Base-by-base conservation (phyloP, 2,113 vertebrate species). In the Vicugna pacos region DNA sequence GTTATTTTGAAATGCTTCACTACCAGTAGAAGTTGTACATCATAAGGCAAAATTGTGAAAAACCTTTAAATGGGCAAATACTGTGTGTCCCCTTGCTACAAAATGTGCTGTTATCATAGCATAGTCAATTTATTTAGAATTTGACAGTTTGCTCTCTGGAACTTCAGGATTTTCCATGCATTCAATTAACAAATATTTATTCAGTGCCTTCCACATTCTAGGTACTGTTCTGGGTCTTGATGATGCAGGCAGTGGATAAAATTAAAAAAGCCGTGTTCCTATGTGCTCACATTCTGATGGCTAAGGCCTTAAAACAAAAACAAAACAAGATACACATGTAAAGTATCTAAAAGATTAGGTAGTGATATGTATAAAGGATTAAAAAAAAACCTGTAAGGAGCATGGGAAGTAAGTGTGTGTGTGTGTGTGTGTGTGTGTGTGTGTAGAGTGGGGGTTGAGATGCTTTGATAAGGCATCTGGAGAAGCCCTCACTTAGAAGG, bases 1-100 rank as follows among this genome's bases (percentile, higher is more conserved):
- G 52, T 89, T 92, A 75, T 72, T 91, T 93, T 76, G 73, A 92
- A 92, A 92, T 70, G 14, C 60, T 94, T 94, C 54, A 28, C n/a
- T 72, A 32, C 48, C 19, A 20, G 75, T 52, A 38, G 56, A 38
- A 77, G 32, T 38, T 92, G 22, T 58, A 4, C n/a, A 32, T 62
- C 76, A 79, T 32, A 48, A 92, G 80, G 32, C 60, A 76, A 82
- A 60, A 67, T 28, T 72, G 12, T 38, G 56, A 30, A 87, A 91
- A 69, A 69, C 60, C 79, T 72, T 72, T 38, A 92, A 72, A 82
- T 86, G 86, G 58, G 17, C 65, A 89, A 86, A 60, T 85, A 86
- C 76, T 48, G 2, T 75, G 3, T 90, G 60, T 89, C 35, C 26
- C 5, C 48, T 82, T 93, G 90, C 32, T 89, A 50, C 75, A 80